A percentile compares a stretch with the other conserved stretches of the same genome.
Conservation (phyloP, 2,888 invertebrate genomes). For the Mimumesa dahlbomi region DNA sequence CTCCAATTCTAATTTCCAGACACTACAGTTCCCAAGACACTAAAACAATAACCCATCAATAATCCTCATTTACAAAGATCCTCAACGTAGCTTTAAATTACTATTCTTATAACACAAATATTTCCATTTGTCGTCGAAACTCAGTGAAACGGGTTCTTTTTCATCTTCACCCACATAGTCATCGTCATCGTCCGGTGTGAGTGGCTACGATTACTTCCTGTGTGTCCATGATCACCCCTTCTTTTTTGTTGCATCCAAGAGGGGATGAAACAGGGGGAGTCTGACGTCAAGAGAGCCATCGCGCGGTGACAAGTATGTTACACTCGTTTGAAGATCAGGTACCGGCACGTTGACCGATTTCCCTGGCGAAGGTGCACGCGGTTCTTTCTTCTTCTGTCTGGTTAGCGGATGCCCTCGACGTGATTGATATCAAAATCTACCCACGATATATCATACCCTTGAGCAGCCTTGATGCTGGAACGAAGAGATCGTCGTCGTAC, state of each 20-base stretch:
- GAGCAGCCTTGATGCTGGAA: slow-evolving; percentile 33
- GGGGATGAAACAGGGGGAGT: slow-evolving; percentile 51
- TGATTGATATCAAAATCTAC: slow-evolving; percentile 25
- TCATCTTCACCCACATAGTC: neutral
- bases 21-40: too few relatives aligned
- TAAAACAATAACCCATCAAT: too few relatives aligned
- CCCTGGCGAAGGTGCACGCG: slow-evolving; percentile 14
- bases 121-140: too few relatives aligned
- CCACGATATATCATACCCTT: slow-evolving; percentile 26
- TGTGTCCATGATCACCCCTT: slow-evolving; percentile 43
- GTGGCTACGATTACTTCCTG: slow-evolving; percentile 1
- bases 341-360: slow-evolving; percentile 52
- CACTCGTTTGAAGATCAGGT: slow-evolving; percentile 61
- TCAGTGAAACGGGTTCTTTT: too few relatives aligned
- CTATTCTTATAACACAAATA: too few relatives aligned
- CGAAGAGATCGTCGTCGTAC: slow-evolving; percentile 16
- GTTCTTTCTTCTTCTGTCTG: too few relatives aligned
- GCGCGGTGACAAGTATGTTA: slow-evolving; percentile 56
- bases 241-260: slow-evolving; percentile 34
- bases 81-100: too few relatives aligned
- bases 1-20: too few relatives aligned
- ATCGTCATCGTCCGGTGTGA: neutral
- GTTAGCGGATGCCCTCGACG: slow-evolving; percentile 36
- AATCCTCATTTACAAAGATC: too few relatives aligned
- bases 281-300: slow-evolving; percentile 66